Evolutionary conservation across 1,140 invertebrate species (phyloP).

Genomic region (Triops longicaudatus): DNA sequence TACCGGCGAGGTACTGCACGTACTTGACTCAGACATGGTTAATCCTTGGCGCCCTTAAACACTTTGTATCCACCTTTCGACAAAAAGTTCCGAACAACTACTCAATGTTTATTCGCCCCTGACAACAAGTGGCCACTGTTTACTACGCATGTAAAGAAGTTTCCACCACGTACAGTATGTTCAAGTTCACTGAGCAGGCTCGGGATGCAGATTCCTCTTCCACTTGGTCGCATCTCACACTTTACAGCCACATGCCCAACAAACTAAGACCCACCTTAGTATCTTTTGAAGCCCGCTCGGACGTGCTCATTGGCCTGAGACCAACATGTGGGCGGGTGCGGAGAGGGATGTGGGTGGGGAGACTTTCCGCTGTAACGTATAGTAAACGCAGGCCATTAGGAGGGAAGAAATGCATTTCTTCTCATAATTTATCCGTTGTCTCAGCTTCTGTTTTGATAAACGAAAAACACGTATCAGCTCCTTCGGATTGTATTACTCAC

Average conservation of each 20-base stretch:
- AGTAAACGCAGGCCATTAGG: too few relatives aligned
- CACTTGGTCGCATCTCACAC: conserved; percentile 6
- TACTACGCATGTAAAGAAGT: too few relatives aligned
- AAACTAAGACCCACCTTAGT: neutral
- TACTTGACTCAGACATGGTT: neutral
- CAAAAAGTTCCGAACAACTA: too few relatives aligned
- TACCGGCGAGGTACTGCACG: conserved; percentile 13
- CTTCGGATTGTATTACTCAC: too few relatives aligned
- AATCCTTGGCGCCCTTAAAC: neutral
- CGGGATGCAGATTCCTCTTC: neutral
- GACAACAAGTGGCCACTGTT: too few relatives aligned
- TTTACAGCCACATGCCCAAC: conserved; percentile 2
- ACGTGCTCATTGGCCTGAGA: neutral
- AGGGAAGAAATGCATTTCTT: too few relatives aligned
- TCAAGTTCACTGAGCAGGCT: conserved; percentile 1
- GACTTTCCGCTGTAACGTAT: too few relatives aligned
- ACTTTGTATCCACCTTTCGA: too few relatives aligned
- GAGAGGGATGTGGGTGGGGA: neutral
- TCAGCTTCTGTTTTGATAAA: too few relatives aligned
- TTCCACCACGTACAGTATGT: neutral
- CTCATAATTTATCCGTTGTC: too few relatives aligned
- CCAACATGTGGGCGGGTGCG: neutral
- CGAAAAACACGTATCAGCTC: too few relatives aligned
- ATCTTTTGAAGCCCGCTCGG: neutral
- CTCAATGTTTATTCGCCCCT: too few relatives aligned